phyloP scores from a whole-genome alignment of 2,113 vertebrate genomes.

The Cochlearius cochlearius region DNA sequence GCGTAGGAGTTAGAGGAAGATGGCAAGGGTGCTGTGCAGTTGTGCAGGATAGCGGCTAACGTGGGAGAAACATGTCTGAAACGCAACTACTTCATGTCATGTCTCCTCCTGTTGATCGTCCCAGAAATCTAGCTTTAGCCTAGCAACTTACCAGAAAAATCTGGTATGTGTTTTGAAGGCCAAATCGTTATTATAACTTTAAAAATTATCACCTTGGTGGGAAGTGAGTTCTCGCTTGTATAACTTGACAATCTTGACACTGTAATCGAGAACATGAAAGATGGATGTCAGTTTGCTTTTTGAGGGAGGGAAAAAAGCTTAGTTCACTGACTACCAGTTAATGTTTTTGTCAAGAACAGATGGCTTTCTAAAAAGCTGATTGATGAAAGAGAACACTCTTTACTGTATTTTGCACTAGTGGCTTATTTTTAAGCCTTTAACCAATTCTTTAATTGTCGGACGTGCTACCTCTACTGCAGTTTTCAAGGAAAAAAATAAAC shows the following conservation, averaged over 20 bases:
- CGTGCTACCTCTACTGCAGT: background rate
- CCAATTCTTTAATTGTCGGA: background rate
- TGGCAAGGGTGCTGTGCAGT: background rate
- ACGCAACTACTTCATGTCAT: accelerated
- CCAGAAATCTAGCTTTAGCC: background rate
- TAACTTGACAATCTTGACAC: background rate
- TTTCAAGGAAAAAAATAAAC: background rate
- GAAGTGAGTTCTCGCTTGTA: background rate
- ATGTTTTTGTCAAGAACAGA: background rate
- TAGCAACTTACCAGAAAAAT: background rate
- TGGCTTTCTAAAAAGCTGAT: background rate
- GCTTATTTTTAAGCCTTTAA: background rate
- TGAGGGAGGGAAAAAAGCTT: background rate
- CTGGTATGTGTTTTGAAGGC: background rate
- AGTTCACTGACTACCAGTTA: background rate
- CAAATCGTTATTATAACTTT: background rate
- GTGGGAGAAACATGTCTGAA: background rate
- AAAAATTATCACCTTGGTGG: background rate
- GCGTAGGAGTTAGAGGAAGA: background rate
- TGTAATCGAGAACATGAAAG: background rate
- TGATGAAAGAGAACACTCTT: background rate
- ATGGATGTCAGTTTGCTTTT: background rate
- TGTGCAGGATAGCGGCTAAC: background rate
- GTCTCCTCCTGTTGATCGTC: background rate
- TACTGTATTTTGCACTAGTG: background rate